phyloP scores from a whole-genome alignment of 2,888 invertebrate species.

The Synanthedon vespiformis region DNA sequence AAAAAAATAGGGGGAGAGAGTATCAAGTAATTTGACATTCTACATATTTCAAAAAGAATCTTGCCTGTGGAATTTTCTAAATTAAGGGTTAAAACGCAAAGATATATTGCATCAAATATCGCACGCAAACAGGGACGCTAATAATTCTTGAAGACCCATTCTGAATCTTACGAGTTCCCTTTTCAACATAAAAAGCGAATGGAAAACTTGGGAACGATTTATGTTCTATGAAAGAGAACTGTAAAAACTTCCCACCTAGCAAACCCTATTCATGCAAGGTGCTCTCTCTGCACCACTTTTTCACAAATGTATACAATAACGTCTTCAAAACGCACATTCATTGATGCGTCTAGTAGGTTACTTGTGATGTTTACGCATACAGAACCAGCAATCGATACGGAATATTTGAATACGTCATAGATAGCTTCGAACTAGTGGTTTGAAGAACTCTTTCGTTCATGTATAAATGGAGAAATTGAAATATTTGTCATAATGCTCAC shows the following conservation, averaged over 20 bases:
- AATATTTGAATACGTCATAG: not conserved
- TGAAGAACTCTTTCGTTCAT: not conserved
- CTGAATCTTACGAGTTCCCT: slow-evolving; percentile 10
- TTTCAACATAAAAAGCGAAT: slow-evolving; percentile 18
- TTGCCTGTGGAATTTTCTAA: too few species aligned
- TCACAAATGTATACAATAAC: too few species aligned
- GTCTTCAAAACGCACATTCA: too few species aligned
- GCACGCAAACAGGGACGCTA: slow-evolving; percentile 14
- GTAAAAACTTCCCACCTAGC: slow-evolving; percentile 14
- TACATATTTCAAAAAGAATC: too few species aligned
- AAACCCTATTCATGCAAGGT: not conserved
- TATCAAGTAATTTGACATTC: too few species aligned
- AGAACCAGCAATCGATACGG: not conserved
- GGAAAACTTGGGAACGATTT: slow-evolving; percentile 14
- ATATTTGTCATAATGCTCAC: slow-evolving; percentile 6
- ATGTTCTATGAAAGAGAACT: slow-evolving; percentile 18
- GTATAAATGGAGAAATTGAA: slow-evolving; percentile 3
- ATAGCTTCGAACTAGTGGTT: not conserved
- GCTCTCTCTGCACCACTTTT: not conserved
- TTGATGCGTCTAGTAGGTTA: too few species aligned
- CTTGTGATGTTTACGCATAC: too few species aligned
- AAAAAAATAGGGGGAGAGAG: too few species aligned
- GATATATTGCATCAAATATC: not conserved
- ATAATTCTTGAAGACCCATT: slow-evolving; percentile 19
- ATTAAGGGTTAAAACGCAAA: not conserved